A percentile compares a stretch with the other conserved stretches of the same genome.
phyloP scores from a whole-genome alignment of 2,888 invertebrate species.

The Exocentrus adspersus region DNA sequence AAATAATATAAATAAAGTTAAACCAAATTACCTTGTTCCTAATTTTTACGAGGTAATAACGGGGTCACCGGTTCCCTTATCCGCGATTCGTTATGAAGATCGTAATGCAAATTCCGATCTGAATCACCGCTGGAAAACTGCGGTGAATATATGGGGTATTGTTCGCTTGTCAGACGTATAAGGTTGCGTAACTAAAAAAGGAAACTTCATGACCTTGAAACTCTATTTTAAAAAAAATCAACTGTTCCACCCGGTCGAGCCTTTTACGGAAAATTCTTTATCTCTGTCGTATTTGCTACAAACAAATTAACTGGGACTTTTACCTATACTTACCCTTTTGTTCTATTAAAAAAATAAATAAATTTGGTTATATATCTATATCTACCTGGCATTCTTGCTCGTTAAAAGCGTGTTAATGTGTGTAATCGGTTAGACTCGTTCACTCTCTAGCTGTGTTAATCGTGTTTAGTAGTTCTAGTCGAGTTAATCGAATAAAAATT shows the following conservation, averaged over 20 bases:
- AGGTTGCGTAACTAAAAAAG: constrained; percentile 27
- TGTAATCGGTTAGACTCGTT: not conserved
- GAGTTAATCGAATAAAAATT: constrained; percentile 11
- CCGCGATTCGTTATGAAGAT: not conserved
- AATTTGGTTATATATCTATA: not conserved
- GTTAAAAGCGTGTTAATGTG: not conserved
- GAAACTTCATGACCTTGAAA: constrained; percentile 25
- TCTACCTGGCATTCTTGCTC: not conserved
- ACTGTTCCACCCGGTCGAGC: constrained; percentile 22
- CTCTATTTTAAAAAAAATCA: constrained; percentile 21
- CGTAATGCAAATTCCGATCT: not conserved
- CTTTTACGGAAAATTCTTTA: constrained; percentile 27
- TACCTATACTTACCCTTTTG: too few relatives aligned
- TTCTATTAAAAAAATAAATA: too few relatives aligned
- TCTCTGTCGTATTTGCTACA: constrained; percentile 14
- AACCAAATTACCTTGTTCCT: not conserved
- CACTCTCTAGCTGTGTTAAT: constrained; percentile 1
- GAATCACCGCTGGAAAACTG: constrained; percentile 10
- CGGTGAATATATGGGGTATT: constrained; percentile 27
- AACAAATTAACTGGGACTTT: constrained; percentile 6
- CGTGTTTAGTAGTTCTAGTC: constrained; percentile 16
- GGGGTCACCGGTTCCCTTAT: not conserved
- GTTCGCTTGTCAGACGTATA: constrained; percentile 19
- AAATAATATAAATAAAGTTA: too few relatives aligned
- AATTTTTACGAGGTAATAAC: not conserved